Evolutionary conservation across 2,888 invertebrate species (phyloP), one percentile per base, ranked within the genome.

Genomic region (Pollenia labialis): DNA sequence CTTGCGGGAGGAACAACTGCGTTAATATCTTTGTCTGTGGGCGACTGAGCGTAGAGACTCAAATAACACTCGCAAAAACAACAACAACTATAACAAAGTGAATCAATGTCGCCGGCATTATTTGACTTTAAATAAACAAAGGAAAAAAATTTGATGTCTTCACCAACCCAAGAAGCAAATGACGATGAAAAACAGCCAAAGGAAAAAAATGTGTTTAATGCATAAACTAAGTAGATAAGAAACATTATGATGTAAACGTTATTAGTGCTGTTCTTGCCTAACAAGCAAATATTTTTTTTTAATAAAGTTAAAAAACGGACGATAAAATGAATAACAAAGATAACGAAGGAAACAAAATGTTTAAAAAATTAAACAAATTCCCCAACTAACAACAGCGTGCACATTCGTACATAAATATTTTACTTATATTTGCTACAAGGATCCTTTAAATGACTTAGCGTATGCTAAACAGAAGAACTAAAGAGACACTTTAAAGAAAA

Each of bases 251-350:
- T 68, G 81, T 68, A 74, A 42, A 54, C 42, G 42, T 48, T 66
- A 42, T 74, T 66, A 12, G 11, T 50, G 42, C 66, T 66, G 50
- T n/a, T 23, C 44, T 16, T 40, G 23, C 11, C 69, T 82, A 71
- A 71, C 82, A 56, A 64, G 66, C 52, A 82, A 86, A 68, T 66
- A 69, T 66, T 77, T 80, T 66, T 16, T 58, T 76, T 75, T 72
- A 72, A 74, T 74, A 77, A 72, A 72, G 16, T 12, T 14, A 23
- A 74, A 32, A 58, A 56, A 32, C 56, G n/a, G 4, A 32, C 32
- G 32, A 32, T 32, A 71, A 8, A 60, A 50, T 50, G 32, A 16
- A 18, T 0, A 42, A 23, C 10, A 60, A 50, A 58, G 48, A 77
- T 8, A 68, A 72, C n/a, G 54, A 71, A 44, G 50, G 14, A 54